Conservation (phyloP, 2,113 vertebrate species). For the Aegotheles bennettii region DNA sequence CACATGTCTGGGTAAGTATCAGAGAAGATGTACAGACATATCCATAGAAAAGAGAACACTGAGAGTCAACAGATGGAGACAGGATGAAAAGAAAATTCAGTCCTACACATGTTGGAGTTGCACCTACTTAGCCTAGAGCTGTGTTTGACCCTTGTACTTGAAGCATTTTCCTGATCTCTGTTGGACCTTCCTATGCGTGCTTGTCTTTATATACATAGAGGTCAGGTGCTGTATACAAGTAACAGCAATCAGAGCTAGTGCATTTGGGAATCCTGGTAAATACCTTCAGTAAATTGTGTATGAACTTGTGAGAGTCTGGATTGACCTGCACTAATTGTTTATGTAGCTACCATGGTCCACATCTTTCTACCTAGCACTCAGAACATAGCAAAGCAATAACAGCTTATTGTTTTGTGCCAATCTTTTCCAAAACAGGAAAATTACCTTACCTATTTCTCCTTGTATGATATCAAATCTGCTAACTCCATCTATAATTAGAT, state of each 20-base stretch:
- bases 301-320: background rate
- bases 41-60: background rate
- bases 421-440: background rate
- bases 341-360: background rate
- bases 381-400: background rate
- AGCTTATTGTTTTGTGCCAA: background rate
- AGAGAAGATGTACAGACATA: background rate
- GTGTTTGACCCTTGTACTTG: background rate
- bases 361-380: background rate
- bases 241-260: background rate
- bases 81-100: background rate
- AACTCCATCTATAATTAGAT: slow-evolving; percentile 63
- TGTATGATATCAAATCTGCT: slow-evolving; percentile 78
- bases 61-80: background rate
- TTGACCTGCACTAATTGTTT: background rate
- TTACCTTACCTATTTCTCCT: slow-evolving; percentile 68
- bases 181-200: background rate
- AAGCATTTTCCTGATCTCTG: background rate
- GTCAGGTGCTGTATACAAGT: background rate
- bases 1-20: background rate
- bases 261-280: background rate
- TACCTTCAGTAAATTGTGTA: background rate
- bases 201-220: background rate
- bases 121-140: background rate
- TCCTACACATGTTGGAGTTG: background rate